Conservation (phyloP, 2,797 vertebrate species). For the Paramormyrops hopkinsi region DNA sequence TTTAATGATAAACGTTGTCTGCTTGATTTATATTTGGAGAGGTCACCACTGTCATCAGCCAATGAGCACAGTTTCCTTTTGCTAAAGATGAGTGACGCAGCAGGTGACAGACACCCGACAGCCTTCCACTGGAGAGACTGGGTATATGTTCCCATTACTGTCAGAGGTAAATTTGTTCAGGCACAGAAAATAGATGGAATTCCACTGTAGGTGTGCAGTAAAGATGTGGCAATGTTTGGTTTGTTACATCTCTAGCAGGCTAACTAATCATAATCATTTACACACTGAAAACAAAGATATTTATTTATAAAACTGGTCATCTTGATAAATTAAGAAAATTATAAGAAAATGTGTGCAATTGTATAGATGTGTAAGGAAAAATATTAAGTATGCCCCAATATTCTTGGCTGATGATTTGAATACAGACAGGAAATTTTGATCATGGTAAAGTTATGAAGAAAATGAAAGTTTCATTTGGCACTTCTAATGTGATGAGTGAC, state of each 20-base stretch:
- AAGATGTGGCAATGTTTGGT: not conserved
- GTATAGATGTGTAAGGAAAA: not conserved
- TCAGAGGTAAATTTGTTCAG: not conserved
- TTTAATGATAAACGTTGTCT: not conserved
- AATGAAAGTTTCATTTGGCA: not conserved
- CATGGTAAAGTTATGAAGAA: not conserved
- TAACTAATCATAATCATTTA: not conserved
- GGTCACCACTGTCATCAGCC: not conserved
- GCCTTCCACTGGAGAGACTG: not conserved
- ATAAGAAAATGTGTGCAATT: not conserved
- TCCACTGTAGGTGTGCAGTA: not conserved
- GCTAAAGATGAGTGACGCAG: not conserved
- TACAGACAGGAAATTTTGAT: not conserved
- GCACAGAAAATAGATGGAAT: not conserved
- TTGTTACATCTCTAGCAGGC: not conserved
- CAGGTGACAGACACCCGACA: not conserved
- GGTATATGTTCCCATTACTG: not conserved
- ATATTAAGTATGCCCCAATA: not conserved
- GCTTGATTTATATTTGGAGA: not conserved
- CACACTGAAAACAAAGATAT: not conserved
- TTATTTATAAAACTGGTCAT: not conserved
- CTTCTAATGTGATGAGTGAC: not conserved
- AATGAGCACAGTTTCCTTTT: not conserved
- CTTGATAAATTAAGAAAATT: not conserved
- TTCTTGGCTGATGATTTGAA: not conserved